Evolutionary conservation across 2,113 vertebrate species (phyloP), one percentile per base, ranked within the genome.

Genomic region (Tetraodon nigroviridis): DNA sequence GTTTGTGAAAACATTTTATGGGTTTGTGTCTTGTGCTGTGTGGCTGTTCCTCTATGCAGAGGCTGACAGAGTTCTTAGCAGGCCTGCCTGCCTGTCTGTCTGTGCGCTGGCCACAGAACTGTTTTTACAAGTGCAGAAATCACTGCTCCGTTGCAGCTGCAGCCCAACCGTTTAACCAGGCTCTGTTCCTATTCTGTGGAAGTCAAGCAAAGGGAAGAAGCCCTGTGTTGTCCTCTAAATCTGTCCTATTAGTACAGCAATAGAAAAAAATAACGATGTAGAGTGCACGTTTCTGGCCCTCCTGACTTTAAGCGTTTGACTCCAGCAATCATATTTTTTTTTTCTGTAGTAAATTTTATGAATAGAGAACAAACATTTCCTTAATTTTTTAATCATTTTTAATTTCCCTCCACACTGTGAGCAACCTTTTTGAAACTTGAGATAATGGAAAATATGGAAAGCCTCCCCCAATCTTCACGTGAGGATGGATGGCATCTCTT

Each of bases 81-180:
- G 68, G 76, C 67, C 63, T 74, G 78, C 57, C 76, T 74, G 73
- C 58, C 75, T 66, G 76, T 49, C 66, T 80, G 64, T 78, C 80
- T 87, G 80, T 67, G 76, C 69, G 15, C 67, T 82, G 80, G 82
- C 84, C 78, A 57, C 83, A 82, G 63, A 74, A 79, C 77, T 88
- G 88, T 88, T 88, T 90, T 87, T 87, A 88, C 87, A 88, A 90
- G 87, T 88, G 84, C 73, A 82, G 54, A 78, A 86, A 78, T 84
- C 54, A 0, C 83, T 86, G 88, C 86, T 88, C 84, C 84, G 88
- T 89, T 88, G 84, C 86, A n/a, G 82, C 79, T 85, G 84, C 82
- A 87, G 86, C 71, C 83, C 83, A 84, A 79, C 82, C 84, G 71
- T 88, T 76, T 82, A 88, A 89, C 86, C 80, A 85, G 73, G 69